Evolutionary conservation across 2,113 vertebrate species (phyloP), one percentile per base, ranked within the genome.

Genomic region (Gavia stellata): DNA sequence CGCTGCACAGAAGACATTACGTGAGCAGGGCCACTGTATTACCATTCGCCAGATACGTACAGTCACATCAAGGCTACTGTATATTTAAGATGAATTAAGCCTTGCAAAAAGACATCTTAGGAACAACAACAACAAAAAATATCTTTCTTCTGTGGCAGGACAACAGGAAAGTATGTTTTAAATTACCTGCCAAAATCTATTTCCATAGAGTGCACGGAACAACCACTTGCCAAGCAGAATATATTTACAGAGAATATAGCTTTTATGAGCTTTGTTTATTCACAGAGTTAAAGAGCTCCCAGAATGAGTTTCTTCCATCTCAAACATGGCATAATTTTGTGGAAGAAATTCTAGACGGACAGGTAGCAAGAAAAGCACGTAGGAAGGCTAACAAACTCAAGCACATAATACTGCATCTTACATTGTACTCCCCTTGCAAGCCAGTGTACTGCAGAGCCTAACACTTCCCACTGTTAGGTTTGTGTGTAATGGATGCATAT

Each of bases 1-100:
- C 99, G 2, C 99, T 99, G 94, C 33, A 96, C 82, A 42, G 80
- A 95, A 86, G 86, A 96, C 36, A 17, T 33, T 2, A 63, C 21
- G 10, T 15, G 66, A 93, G 81, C 59, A 78, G 23, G 33, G 68
- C 29, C 47, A 8, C 34, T 17, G 12, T 1, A 7, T 23, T 23
- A 90, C 50, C 56, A 2, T 3, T 8, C 42, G 14, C 21, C 83
- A 86, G 4, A 6, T 7, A 34, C 0, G 4, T 4, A 33, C 61
- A 21, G 33, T 11, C 72, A 44, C 66, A 53, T 7, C 49, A 33
- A 33, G 29, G 45, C 33, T 25, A 6, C 38, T 17, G 14, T 2
- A 2, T 3, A 29, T 9, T 50, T 36, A 17, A 68, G 28, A 47
- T 33, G 17, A 70, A 63, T 1, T 9, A 9, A 88, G 52, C 52